phyloP scores from a whole-genome alignment of 2,113 vertebrate species.

The Rhadina sibilatrix region DNA sequence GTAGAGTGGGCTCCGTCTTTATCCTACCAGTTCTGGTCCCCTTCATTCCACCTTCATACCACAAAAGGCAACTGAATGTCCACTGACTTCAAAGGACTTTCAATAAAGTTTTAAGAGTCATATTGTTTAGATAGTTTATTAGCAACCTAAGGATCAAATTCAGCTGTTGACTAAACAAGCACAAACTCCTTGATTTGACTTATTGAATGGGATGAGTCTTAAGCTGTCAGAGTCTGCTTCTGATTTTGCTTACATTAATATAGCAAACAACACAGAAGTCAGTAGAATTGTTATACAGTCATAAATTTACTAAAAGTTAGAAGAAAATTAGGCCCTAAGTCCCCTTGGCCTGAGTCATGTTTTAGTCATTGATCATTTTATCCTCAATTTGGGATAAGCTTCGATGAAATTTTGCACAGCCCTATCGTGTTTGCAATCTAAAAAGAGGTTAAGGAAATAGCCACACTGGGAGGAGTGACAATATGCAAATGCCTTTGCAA shows the following conservation, averaged over 20 bases:
- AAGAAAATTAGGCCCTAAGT: constrained; percentile 21
- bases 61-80: neutral
- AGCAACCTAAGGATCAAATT: neutral
- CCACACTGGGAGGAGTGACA: constrained; percentile 66
- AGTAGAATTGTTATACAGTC: neutral
- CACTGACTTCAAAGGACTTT: neutral
- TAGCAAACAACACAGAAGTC: neutral
- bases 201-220: neutral
- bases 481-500: constrained; percentile 64
- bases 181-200: neutral
- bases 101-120: neutral
- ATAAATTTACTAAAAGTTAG: constrained; percentile 13
- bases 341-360: constrained; percentile 44
- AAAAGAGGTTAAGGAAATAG: constrained; percentile 66
- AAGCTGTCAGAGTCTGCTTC: neutral
- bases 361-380: constrained; percentile 62
- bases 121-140: neutral
- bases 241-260: neutral
- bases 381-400: constrained; percentile 40
- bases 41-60: neutral
- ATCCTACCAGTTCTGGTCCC: neutral
- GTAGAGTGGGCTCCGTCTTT: neutral
- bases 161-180: neutral
- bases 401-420: constrained; percentile 28
- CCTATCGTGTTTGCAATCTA: constrained; percentile 26